Evolutionary conservation across 2,888 invertebrate species (phyloP), one percentile per base, ranked within the genome.

Genomic region (Dermolepida albohirtum): DNA sequence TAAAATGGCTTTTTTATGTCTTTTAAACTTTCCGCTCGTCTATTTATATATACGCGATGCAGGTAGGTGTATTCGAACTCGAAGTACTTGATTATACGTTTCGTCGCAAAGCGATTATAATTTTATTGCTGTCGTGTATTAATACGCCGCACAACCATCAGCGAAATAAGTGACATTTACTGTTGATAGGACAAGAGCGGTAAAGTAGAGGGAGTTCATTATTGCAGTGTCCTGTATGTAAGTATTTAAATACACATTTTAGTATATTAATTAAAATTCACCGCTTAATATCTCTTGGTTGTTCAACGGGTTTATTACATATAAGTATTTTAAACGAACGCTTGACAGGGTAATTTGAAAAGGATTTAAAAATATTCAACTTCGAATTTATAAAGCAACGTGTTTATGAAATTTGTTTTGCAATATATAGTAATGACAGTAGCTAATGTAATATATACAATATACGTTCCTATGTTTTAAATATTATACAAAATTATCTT

Each of bases 101-200:
- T 43, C 17, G 43, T 41, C 27, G 43, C 50, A 22, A 27, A 41
- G 39, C 29, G 52, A 64, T 64, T 64, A 64, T 64, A 64, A 64
- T 64, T 64, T 64, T 64, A 64, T 64, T 64, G 34, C 52, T 59
- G 59, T 44, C 59, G 59, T 44, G 44, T 59, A 59, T 44, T 59
- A 29, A 44, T 59, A 44, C 11, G 29, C 29, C 27, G 59, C n/a
- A 29, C 7, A 29, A 34, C 59, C 29, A 59, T 59, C 44, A 59
- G 44, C 59, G 29, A 40, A 59, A 57, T 43, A 43, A 59, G 27
- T 59, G 59, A 59, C 59, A 47, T 59, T 59, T 59, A 59, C 59
- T 27, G 29, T 44, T 59, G 59, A 47, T 40, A 29, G 14, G 17
- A 59, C 59, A 44, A 59, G 39, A 59, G 44, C 59, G 59, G 59